Percentiles rank a stretch among this genome's conserved stretches.
phyloP scores from a whole-genome alignment of 2,888 invertebrate genomes.

The Altica lythri region DNA sequence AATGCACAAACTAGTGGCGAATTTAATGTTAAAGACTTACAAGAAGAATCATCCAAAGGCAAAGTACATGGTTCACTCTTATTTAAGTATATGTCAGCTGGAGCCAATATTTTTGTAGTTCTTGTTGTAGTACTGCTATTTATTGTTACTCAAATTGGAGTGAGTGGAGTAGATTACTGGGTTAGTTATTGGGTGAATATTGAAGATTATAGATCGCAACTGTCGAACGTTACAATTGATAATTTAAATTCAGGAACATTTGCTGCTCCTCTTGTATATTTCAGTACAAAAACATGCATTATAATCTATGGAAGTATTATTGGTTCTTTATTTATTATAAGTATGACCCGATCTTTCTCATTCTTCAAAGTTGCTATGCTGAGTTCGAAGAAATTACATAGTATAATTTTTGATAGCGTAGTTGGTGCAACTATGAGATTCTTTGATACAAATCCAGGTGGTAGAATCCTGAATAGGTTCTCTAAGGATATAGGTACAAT shows the following conservation, averaged over 20 bases:
- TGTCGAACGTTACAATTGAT: background rate
- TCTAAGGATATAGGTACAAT: constrained; percentile 67
- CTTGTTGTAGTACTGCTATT: background rate
- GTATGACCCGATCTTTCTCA: constrained; percentile 66
- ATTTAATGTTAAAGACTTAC: too few relatives aligned
- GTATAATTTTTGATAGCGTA: constrained; percentile 56
- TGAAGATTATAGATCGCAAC: constrained; percentile 37
- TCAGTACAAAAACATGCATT: constrained; percentile 58
- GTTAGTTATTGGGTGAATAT: constrained; percentile 67
- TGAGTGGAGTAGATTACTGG: constrained; percentile 73
- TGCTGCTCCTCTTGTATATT: background rate
- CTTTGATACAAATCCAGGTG: constrained; percentile 67
- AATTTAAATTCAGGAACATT: constrained; percentile 4
- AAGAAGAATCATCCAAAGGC: constrained; percentile 61
- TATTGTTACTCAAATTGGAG: constrained; percentile 58
- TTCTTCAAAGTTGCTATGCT: constrained; percentile 75
- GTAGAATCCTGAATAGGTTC: constrained; percentile 67
- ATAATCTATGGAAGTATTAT: constrained; percentile 66
- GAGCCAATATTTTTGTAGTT: constrained; percentile 59
- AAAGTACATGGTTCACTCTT: constrained; percentile 65
- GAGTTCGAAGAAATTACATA: constrained; percentile 63
- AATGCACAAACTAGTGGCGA: too few relatives aligned
- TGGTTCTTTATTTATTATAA: constrained; percentile 59
- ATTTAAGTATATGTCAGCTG: constrained; percentile 59
- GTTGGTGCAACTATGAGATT: constrained; percentile 66